Conservation (phyloP, 2,113 vertebrate genomes). For the Sorex araneus region DNA sequence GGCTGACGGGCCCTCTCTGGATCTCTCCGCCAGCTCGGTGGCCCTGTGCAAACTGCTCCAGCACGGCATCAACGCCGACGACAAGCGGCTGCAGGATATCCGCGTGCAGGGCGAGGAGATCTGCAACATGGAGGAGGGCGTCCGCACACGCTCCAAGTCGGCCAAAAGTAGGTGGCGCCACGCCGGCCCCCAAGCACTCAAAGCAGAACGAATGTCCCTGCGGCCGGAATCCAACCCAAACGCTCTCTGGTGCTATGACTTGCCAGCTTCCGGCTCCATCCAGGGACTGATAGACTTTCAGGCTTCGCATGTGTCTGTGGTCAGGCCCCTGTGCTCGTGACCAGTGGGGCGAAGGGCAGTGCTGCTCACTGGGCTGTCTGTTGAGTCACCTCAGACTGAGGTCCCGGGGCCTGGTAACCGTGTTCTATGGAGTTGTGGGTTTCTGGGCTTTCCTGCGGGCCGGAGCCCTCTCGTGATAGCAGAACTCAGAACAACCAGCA, state of each 20-base stretch:
- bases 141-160: conserved; percentile 96
- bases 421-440: neutral
- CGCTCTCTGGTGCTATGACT: too few relatives aligned
- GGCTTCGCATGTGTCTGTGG: neutral
- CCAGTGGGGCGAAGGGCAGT: neutral
- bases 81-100: conserved; percentile 97
- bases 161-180: conserved; percentile 93
- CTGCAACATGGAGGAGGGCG: conserved; percentile 94
- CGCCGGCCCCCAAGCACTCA: neutral
- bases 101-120: conserved; percentile 98
- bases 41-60: conserved; percentile 98
- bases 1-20: neutral
- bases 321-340: rapidly evolving
- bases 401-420: neutral
- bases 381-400: neutral
- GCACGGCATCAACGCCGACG: conserved; percentile 96
- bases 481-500: neutral
- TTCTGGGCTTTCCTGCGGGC: neutral
- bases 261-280: neutral
- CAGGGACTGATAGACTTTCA: neutral
- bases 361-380: neutral
- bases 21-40: conserved; percentile 91
- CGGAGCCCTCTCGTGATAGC: neutral
- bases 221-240: too few relatives aligned
- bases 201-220: too few relatives aligned